Conservation (phyloP, 2,888 invertebrate genomes). For the Chrysina gloriosa region DNA sequence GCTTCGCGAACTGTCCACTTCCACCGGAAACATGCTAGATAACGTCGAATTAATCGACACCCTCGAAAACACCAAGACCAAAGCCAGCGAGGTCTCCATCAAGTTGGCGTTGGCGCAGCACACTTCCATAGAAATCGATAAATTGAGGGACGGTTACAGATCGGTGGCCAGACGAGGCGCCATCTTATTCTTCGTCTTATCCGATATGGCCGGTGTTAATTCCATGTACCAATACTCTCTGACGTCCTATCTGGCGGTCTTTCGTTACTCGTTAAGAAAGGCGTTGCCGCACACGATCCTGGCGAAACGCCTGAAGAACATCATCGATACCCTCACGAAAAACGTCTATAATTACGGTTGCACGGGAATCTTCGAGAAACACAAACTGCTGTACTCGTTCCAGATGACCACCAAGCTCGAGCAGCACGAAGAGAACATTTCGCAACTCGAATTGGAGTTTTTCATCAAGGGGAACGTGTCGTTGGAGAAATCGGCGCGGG, state of each 20-base stretch:
- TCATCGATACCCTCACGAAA: conserved; percentile 85
- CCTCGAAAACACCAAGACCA: conserved; percentile 88
- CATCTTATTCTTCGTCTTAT: conserved; percentile 88
- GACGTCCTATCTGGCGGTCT: conserved; percentile 86
- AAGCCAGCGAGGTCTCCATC: conserved; percentile 84
- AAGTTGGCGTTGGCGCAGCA: conserved; percentile 81
- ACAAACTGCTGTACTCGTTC: conserved; percentile 91
- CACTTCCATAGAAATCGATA: conserved; percentile 85
- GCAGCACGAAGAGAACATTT: conserved; percentile 73
- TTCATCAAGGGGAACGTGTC: conserved; percentile 87
- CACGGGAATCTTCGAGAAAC: conserved; percentile 90
- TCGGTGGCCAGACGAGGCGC: conserved; percentile 89
- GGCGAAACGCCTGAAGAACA: conserved; percentile 79
- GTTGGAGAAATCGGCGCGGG: conserved; percentile 76
- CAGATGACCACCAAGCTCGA: conserved; percentile 89
- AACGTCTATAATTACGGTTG: conserved; percentile 93
- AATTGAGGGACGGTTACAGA: conserved; percentile 85
- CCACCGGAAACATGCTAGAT: conserved; percentile 93
- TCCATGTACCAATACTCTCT: conserved; percentile 94
- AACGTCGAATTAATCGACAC: conserved; percentile 88
- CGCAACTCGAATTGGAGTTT: conserved; percentile 84
- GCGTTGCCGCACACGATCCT: conserved; percentile 86
- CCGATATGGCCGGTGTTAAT: conserved; percentile 90
- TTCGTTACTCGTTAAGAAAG: conserved; percentile 82
- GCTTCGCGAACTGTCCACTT: conserved; percentile 84